A percentile compares a stretch with the other conserved stretches of the same genome.
phyloP scores from a whole-genome alignment of 2,797 vertebrate genomes.

The Xerus rutilus region DNA sequence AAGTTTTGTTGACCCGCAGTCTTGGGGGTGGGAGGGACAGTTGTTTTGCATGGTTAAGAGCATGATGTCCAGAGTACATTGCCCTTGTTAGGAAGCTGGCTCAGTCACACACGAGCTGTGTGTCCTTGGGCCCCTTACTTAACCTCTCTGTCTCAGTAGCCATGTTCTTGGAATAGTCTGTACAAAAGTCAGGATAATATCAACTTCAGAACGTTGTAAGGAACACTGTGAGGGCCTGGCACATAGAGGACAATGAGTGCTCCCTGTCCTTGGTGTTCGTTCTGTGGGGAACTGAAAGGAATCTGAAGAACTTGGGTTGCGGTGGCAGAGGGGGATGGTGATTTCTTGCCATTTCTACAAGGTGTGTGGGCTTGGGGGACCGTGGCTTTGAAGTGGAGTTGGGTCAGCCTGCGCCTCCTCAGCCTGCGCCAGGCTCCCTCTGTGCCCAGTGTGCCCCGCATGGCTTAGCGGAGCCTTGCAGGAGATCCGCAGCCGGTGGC shows the following conservation, averaged over 20 bases:
- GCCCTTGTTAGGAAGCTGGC: not conserved
- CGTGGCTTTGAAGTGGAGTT: not conserved
- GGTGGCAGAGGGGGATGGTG: too few relatives aligned
- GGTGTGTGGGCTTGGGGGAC: not conserved
- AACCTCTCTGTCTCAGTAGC: not conserved
- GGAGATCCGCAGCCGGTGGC: too few relatives aligned
- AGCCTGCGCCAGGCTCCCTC: not conserved
- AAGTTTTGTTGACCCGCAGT: constrained; percentile 13
- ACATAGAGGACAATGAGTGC: not conserved
- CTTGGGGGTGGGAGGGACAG: not conserved
- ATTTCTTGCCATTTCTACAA: not conserved
- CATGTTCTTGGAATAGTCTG: not conserved
- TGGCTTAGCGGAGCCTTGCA: not conserved
- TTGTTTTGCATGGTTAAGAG: not conserved
- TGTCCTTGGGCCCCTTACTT: not conserved
- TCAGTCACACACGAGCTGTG: not conserved
- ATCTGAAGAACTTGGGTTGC: not conserved
- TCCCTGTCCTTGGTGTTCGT: not conserved
- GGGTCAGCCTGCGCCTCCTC: too few relatives aligned
- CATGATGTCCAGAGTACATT: not conserved
- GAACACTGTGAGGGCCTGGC: not conserved
- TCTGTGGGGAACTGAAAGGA: not conserved
- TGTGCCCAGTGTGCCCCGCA: not conserved
- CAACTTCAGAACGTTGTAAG: not conserved
- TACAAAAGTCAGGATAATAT: not conserved